A percentile compares a stretch with the other conserved stretches of the same genome.
Conservation (phyloP, 2,797 vertebrate genomes). For the Phalloptychus januarius region DNA sequence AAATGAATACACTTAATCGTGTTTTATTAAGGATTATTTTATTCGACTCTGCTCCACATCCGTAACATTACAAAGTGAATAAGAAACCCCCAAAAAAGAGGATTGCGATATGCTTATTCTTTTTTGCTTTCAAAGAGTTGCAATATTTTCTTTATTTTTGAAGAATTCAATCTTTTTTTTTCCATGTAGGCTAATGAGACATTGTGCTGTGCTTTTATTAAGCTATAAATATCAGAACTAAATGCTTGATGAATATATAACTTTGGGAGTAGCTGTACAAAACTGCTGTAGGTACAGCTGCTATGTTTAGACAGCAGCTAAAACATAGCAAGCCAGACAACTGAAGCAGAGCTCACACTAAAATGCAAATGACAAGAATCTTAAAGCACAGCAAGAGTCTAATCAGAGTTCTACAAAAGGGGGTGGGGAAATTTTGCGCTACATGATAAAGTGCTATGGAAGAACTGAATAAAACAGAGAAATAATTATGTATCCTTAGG, state of each 20-base stretch:
- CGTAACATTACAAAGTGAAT: background rate
- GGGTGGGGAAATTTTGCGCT: conserved; percentile 40
- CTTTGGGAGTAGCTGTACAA: conserved; percentile 6
- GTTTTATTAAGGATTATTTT: conserved; percentile 20
- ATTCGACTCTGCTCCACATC: background rate
- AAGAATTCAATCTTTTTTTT: conserved; percentile 16
- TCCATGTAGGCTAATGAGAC: background rate
- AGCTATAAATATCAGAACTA: conserved; percentile 32
- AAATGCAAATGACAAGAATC: conserved; percentile 32
- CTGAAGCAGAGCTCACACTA: conserved; percentile 8
- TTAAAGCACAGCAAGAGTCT: conserved; percentile 41
- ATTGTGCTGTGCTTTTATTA: conserved; percentile 17
- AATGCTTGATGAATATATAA: conserved; percentile 8
- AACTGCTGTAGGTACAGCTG: background rate
- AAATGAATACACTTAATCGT: conserved; percentile 17
- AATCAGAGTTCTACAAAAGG: conserved; percentile 47
- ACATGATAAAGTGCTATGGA: conserved; percentile 61
- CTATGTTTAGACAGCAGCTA: conserved; percentile 1
- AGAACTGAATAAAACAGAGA: conserved; percentile 65
- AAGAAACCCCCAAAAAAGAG: conserved; percentile 20
- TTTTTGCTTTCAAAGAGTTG: conserved; percentile 20
- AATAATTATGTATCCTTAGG: conserved; percentile 71
- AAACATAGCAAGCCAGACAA: conserved; percentile 17
- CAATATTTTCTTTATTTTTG: conserved; percentile 10
- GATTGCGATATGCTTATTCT: conserved; percentile 42